Conservation (phyloP, 2,888 invertebrate species). For the Tetramorium bicarinatum region DNA sequence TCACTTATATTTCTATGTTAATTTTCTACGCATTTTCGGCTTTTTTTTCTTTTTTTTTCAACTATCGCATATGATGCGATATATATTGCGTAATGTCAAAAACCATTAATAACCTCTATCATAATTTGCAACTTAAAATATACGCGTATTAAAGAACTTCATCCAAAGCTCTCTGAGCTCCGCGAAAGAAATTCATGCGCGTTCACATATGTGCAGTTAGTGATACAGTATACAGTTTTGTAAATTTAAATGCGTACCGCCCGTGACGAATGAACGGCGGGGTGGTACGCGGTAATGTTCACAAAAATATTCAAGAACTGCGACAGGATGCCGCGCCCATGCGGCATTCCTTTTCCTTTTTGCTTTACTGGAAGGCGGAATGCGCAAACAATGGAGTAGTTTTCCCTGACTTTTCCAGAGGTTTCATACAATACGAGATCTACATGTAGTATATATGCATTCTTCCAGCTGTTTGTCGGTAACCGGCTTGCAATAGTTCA, state of each 20-base stretch:
- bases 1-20: background rate
- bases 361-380: conserved; percentile 16
- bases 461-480: background rate
- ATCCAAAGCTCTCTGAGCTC: conserved; percentile 17
- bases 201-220: conserved; percentile 39
- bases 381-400: conserved; percentile 36
- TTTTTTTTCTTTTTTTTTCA: background rate
- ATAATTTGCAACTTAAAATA: background rate
- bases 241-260: conserved; percentile 70
- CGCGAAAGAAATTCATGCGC: conserved; percentile 57
- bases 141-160: conserved; percentile 8
- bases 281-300: conserved; percentile 64
- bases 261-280: conserved; percentile 65
- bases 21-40: background rate
- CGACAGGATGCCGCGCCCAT: conserved; percentile 45
- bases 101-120: background rate
- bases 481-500: background rate
- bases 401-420: conserved; percentile 5
- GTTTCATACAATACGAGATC: background rate
- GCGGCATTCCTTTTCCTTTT: conserved; percentile 38
- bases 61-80: background rate
- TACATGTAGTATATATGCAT: background rate
- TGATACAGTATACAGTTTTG: conserved; percentile 67
- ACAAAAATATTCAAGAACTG: conserved; percentile 72
- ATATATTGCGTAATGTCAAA: conserved; percentile 1